Percentiles rank a stretch among this genome's conserved stretches.
Evolutionary conservation across 1,140 invertebrate genomes (phyloP).

Genomic region (Aleiodes sp.): DNA sequence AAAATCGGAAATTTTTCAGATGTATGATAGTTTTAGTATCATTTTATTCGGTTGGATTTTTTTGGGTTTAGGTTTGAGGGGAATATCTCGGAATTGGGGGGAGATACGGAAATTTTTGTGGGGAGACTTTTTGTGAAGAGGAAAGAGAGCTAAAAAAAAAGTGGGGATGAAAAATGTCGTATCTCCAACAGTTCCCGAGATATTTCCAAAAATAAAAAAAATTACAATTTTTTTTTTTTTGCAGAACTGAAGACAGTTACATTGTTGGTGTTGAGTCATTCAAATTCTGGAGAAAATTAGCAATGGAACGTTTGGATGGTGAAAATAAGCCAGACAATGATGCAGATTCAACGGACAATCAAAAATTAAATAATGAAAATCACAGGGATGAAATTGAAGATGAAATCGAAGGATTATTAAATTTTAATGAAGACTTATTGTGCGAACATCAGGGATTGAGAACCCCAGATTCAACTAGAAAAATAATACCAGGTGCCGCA

Average conservation of each 20-base stretch:
- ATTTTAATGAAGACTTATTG: slow-evolving; percentile 70
- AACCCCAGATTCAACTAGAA: slow-evolving; percentile 55
- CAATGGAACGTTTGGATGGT: slow-evolving; percentile 52
- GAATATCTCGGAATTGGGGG: too few species aligned
- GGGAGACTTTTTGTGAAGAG: too few species aligned
- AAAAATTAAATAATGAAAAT: slow-evolving; percentile 31
- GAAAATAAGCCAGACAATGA: slow-evolving; percentile 39
- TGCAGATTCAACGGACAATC: neutral
- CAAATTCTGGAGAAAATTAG: slow-evolving; percentile 56
- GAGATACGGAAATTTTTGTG: too few species aligned
- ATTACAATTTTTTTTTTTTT: slow-evolving; percentile 24
- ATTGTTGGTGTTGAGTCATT: slow-evolving; percentile 60
- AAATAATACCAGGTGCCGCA: slow-evolving; percentile 63
- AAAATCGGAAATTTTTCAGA: too few species aligned
- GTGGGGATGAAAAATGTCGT: too few species aligned
- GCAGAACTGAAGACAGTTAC: slow-evolving; percentile 49
- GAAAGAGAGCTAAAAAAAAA: too few species aligned
- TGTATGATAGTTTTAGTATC: too few species aligned
- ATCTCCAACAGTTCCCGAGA: too few species aligned
- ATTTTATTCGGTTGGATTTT: too few species aligned
- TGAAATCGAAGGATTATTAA: slow-evolving; percentile 56
- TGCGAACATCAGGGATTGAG: slow-evolving; percentile 66
- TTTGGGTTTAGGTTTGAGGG: too few species aligned
- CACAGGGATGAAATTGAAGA: slow-evolving; percentile 44
- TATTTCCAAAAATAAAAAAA: too few species aligned